phyloP scores from a whole-genome alignment of 2,797 vertebrate species.

The Eulemur mongoz region DNA sequence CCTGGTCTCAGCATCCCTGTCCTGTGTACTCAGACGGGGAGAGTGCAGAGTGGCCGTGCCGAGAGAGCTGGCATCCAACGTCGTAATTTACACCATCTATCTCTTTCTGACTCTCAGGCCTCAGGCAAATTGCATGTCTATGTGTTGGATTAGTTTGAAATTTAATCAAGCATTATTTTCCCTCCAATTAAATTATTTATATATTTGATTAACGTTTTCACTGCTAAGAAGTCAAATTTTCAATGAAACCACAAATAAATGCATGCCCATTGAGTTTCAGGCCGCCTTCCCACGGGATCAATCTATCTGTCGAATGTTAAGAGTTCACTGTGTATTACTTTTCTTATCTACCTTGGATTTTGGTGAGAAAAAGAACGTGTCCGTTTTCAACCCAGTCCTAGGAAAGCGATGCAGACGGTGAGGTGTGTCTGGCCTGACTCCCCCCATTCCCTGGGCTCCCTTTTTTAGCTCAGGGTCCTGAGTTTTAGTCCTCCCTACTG shows the following conservation, averaged over 20 bases:
- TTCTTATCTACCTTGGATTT: neutral
- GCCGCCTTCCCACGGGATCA: neutral
- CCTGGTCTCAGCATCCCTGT: neutral
- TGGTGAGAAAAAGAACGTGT: neutral
- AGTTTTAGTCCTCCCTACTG: neutral
- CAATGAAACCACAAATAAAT: slow-evolving; percentile 56
- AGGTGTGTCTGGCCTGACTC: neutral
- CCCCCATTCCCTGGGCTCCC: neutral
- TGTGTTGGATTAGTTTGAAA: slow-evolving; percentile 74
- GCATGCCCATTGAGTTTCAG: neutral
- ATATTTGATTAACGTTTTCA: slow-evolving; percentile 74
- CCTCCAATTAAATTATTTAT: slow-evolving; percentile 80
- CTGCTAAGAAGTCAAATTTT: slow-evolving; percentile 66
- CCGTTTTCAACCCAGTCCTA: neutral
- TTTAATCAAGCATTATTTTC: slow-evolving; percentile 77
- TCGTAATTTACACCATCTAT: slow-evolving; percentile 75
- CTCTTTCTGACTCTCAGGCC: slow-evolving; percentile 69
- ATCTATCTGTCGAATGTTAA: neutral
- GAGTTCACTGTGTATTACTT: neutral
- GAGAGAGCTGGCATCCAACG: neutral
- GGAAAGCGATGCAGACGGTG: neutral
- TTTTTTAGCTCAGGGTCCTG: neutral
- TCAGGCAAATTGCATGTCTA: slow-evolving; percentile 75
- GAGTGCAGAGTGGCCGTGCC: neutral
- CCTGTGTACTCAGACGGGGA: neutral